phyloP scores from a whole-genome alignment of 1,140 invertebrate genomes.

The Drosophila malerkotliana region DNA sequence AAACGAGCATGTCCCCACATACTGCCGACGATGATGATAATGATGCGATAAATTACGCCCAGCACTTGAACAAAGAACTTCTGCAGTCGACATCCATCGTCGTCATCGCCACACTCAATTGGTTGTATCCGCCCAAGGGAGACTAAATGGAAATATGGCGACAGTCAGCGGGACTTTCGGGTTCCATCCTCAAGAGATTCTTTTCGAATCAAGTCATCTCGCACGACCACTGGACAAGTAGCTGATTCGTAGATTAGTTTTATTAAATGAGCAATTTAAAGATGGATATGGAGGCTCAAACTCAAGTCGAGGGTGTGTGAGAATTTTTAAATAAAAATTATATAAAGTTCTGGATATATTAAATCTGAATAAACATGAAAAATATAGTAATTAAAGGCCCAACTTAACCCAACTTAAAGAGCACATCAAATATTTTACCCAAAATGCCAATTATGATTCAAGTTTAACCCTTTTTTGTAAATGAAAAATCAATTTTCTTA shows the following conservation, averaged over 20 bases:
- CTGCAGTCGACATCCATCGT: constrained; percentile 47
- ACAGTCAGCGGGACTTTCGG: constrained; percentile 50
- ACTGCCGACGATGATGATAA: constrained; percentile 42
- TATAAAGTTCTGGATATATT: too few species aligned
- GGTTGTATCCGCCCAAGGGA: constrained; percentile 66
- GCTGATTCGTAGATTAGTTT: constrained; percentile 69
- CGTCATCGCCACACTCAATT: constrained; percentile 67
- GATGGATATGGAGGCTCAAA: constrained; percentile 8
- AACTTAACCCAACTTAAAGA: background rate
- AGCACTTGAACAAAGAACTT: constrained; percentile 45
- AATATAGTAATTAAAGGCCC: too few species aligned
- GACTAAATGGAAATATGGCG: constrained; percentile 67
- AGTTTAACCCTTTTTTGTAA: background rate
- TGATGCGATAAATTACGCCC: constrained; percentile 63
- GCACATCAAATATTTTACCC: background rate
- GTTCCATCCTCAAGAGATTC: constrained; percentile 22
- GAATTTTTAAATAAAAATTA: background rate
- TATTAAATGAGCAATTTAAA: constrained; percentile 74
- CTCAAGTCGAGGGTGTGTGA: background rate
- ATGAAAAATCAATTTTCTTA: constrained; percentile 38
- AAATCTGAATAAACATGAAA: too few species aligned
- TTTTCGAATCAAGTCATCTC: constrained; percentile 4
- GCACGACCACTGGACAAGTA: constrained; percentile 14
- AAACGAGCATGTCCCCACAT: constrained; percentile 20
- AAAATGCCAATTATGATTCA: background rate